phyloP scores from a whole-genome alignment of 2,888 invertebrate species.

The Rhingia rostrata region DNA sequence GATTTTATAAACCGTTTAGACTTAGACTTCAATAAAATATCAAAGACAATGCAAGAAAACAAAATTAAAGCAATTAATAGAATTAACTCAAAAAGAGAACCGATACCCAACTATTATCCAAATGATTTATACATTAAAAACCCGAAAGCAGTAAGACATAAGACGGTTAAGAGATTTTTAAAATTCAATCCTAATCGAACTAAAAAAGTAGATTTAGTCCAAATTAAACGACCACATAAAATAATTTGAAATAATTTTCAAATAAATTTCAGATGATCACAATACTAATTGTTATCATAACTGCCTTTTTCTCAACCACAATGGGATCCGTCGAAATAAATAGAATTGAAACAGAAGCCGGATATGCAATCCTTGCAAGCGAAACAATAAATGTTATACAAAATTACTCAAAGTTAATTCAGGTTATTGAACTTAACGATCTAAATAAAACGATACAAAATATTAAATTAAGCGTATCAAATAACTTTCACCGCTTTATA shows the following conservation, averaged over 20 bases:
- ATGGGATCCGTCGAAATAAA: not conserved
- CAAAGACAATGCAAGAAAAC: conserved; percentile 9
- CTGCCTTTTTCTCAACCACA: not conserved
- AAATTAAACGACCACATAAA: conserved; percentile 20
- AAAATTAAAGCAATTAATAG: conserved; percentile 23
- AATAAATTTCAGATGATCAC: not conserved
- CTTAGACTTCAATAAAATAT: conserved; percentile 24
- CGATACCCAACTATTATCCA: not conserved
- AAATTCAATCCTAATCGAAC: conserved; percentile 10
- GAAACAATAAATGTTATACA: not conserved
- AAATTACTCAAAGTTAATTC: conserved; percentile 45
- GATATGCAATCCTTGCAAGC: not conserved
- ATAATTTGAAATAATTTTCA: not conserved
- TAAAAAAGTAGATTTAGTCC: conserved; percentile 4
- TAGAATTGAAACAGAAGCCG: conserved; percentile 1
- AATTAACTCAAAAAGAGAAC: conserved; percentile 4
- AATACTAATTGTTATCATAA: not conserved
- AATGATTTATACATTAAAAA: conserved; percentile 40
- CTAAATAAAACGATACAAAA: conserved; percentile 27
- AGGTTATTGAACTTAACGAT: conserved; percentile 45
- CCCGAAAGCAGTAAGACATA: conserved; percentile 17
- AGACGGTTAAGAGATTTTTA: conserved; percentile 7
- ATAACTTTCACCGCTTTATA: conserved; percentile 15
- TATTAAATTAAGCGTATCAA: conserved; percentile 19
- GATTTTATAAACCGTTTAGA: conserved; percentile 55